These are phyloP conservation scores for Caenorhabditis angaria DNA, from an alignment of 2,888 invertebrate species.

Conservation along the genomic window DNA sequence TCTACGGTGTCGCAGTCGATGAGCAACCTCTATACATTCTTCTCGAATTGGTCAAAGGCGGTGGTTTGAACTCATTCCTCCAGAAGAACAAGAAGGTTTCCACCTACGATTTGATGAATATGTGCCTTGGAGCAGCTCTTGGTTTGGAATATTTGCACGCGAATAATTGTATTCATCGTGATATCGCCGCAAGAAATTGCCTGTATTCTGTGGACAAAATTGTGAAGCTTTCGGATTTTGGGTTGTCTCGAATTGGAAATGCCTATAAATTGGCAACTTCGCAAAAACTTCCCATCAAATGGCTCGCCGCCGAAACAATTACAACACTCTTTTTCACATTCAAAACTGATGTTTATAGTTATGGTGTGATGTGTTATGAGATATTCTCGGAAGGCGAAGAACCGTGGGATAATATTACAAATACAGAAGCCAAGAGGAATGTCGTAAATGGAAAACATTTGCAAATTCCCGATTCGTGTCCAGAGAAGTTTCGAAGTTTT, in stretches of 20 bases:
- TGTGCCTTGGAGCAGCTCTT: slow-evolving; percentile 19
- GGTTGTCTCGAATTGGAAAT: slow-evolving; percentile 30
- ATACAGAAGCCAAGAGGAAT: slow-evolving; percentile 17
- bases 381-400: slow-evolving; percentile 47
- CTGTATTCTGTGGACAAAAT: slow-evolving; percentile 13
- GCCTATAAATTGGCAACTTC: slow-evolving; percentile 29
- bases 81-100: slow-evolving; percentile 8
- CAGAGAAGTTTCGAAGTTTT: slow-evolving; percentile 45
- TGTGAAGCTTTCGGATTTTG: slow-evolving; percentile 49
- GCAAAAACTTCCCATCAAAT: slow-evolving; percentile 42
- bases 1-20: slow-evolving; percentile 46
- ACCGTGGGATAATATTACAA: slow-evolving; percentile 44
- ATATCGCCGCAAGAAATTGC: slow-evolving; percentile 39
- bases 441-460: slow-evolving; percentile 30
- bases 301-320: slow-evolving; percentile 38
- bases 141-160: slow-evolving; percentile 31
- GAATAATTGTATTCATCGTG: slow-evolving; percentile 35
- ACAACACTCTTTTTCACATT: neutral
- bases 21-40: slow-evolving; percentile 49
- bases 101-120: slow-evolving; percentile 8
- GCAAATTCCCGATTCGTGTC: slow-evolving; percentile 33
- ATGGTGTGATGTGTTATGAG: slow-evolving; percentile 51
- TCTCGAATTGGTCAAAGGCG: slow-evolving; percentile 42
- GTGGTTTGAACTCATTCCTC: slow-evolving; percentile 19
- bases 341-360: slow-evolving; percentile 23